Conservation (phyloP, 2,113 vertebrate species). For the Brachirus orientalis region DNA sequence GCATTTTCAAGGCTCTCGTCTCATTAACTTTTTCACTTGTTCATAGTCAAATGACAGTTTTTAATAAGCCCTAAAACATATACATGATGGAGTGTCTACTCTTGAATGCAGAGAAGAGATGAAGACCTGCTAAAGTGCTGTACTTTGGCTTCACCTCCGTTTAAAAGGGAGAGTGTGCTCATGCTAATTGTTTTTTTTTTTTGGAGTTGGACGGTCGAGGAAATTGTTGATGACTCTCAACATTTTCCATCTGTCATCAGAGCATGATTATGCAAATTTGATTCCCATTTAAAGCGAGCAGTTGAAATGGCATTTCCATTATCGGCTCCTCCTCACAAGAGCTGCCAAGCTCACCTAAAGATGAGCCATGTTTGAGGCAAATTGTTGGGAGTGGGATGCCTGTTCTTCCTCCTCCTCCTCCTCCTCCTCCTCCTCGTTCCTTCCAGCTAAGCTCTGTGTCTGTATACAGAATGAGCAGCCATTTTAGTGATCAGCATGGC, state of each 20-base stretch:
- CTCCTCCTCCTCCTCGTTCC: conserved; percentile 27
- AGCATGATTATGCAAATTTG: background rate
- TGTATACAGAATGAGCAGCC: conserved; percentile 65
- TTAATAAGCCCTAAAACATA: no score
- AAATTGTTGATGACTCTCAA: background rate
- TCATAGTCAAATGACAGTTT: no score
- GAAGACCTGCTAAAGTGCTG: background rate
- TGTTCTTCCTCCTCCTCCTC: conserved; percentile 35
- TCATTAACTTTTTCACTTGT: no score
- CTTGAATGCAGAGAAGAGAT: background rate
- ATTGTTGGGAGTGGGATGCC: conserved; percentile 41
- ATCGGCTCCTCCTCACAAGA: background rate
- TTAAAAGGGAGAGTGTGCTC: background rate
- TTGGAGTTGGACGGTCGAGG: background rate
- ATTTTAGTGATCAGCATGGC: conserved; percentile 66
- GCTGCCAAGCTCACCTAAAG: conserved; percentile 23
- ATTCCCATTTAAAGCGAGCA: background rate
- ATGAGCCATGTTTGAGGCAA: conserved; percentile 41
- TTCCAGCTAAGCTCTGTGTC: conserved; percentile 49
- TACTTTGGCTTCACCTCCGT: background rate
- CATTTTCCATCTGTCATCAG: background rate
- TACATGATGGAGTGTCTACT: background rate
- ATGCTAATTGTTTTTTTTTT: no score
- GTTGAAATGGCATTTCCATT: background rate
- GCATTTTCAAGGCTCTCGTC: no score